Evolutionary conservation across 1,140 invertebrate genomes (phyloP).

Genomic region (Liolophura sinensis): DNA sequence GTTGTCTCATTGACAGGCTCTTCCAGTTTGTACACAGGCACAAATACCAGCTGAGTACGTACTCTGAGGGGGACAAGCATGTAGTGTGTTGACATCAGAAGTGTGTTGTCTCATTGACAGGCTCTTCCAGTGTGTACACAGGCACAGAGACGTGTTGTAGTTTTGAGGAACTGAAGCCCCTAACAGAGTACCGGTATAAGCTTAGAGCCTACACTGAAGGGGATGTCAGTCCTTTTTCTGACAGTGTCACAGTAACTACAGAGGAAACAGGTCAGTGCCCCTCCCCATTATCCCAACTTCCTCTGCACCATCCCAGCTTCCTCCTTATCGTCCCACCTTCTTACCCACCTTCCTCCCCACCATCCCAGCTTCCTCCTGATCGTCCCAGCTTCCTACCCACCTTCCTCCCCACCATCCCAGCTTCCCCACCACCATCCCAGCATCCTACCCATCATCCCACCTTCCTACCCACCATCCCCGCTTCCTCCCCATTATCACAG

Average conservation of each 20-base stretch:
- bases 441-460: too few species aligned
- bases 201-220: constrained; percentile 46
- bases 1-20: neutral
- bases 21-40: constrained; percentile 12
- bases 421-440: too few species aligned
- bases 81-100: neutral
- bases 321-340: too few species aligned
- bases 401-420: too few species aligned
- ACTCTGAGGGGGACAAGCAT: neutral
- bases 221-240: constrained; percentile 51
- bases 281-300: too few species aligned
- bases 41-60: neutral
- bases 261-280: constrained; percentile 44
- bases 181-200: constrained; percentile 41
- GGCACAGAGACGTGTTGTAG: constrained; percentile 40
- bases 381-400: too few species aligned
- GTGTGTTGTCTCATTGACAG: constrained; percentile 13
- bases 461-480: too few species aligned
- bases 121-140: constrained; percentile 42
- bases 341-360: too few species aligned
- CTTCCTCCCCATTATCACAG: too few species aligned
- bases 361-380: too few species aligned
- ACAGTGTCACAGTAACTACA: constrained; percentile 36
- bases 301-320: too few species aligned
- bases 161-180: constrained; percentile 31